Conservation (phyloP, 2,113 vertebrate genomes). For the Danio rerio region GRCz12tu NC_133189.1:43847001-43847500, state of each 20-base stretch:
- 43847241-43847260: not conserved
- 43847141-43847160: not conserved
- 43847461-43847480: not conserved
- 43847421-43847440: not conserved
- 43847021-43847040: no score
- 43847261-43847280: not conserved
- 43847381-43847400: conserved; percentile 8
- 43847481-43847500: not conserved
- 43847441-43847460: conserved; percentile 1
- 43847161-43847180: conserved; percentile 7
- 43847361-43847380: not conserved
- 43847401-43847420: conserved; percentile 10
- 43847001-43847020: no score
- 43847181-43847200: conserved; percentile 11
- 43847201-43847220: not conserved
- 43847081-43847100: not conserved
- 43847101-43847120: not conserved
- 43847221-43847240: not conserved
- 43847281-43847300: not conserved
- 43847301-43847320: not conserved
- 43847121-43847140: not conserved
- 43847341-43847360: not conserved
- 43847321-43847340: not conserved
- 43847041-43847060: no score
- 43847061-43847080: not conserved